Evolutionary conservation across 2,113 vertebrate genomes (phyloP).

Genomic region (Illadopsis cleaveri): DNA sequence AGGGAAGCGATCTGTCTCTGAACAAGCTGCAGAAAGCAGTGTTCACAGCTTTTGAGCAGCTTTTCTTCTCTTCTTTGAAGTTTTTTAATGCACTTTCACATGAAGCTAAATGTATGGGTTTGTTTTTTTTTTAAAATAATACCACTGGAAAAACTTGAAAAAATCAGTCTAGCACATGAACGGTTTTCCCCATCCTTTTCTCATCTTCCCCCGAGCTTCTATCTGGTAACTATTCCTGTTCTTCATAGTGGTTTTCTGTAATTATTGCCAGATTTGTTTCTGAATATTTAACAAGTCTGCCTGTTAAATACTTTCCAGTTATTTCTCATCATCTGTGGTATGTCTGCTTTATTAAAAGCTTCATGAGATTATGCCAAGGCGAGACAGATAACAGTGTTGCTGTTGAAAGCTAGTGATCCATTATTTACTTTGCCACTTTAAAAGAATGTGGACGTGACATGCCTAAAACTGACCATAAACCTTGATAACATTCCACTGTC

Average conservation of each 20-base stretch:
- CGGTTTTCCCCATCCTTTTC: conserved; percentile 19
- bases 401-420: not conserved
- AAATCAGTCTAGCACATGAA: not conserved
- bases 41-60: not conserved
- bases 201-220: conserved; percentile 39
- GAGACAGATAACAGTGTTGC: not conserved
- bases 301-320: conserved; percentile 48
- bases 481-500: not conserved
- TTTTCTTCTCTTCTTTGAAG: conserved; percentile 30
- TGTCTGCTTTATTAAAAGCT: conserved; percentile 36
- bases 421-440: not conserved
- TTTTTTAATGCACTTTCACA: conserved; percentile 19
- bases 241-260: conserved; percentile 37
- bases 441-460: fast-evolving
- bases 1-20: not conserved
- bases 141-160: conserved; percentile 55
- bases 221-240: conserved; percentile 35
- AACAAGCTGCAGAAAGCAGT: not conserved
- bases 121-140: not conserved
- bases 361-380: not conserved
- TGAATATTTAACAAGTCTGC: conserved; percentile 49
- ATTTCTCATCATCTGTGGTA: not conserved
- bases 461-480: not conserved
- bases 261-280: conserved; percentile 37
- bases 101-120: not conserved